phyloP scores from a whole-genome alignment of 2,113 vertebrate species.

The Campylomormyrus numenius region DNA sequence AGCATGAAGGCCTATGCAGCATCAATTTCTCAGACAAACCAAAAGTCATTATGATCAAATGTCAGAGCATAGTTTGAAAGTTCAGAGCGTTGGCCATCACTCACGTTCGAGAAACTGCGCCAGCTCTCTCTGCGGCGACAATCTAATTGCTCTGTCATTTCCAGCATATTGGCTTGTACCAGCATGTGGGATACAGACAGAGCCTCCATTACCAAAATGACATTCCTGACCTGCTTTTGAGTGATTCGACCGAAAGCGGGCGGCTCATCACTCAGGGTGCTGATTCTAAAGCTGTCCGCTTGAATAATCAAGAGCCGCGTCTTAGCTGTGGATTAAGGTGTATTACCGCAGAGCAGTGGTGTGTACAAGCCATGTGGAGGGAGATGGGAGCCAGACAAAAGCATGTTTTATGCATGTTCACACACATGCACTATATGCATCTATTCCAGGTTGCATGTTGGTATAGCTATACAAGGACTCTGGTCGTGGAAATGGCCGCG shows the following conservation, averaged over 20 bases:
- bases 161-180: not conserved
- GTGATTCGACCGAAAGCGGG: not conserved
- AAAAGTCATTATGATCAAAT: not conserved
- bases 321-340: not conserved
- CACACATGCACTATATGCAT: not conserved
- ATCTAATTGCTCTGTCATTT: not conserved
- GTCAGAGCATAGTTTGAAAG: not conserved
- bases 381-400: not conserved
- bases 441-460: not conserved
- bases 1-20: not conserved
- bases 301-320: not conserved
- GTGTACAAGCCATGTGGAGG: not conserved
- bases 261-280: not conserved
- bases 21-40: not conserved
- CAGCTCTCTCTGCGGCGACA: not conserved
- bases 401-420: not conserved
- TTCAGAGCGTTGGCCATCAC: not conserved
- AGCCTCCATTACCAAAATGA: not conserved
- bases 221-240: not conserved
- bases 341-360: not conserved
- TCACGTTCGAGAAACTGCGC: not conserved
- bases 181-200: not conserved
- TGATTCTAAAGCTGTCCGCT: not conserved
- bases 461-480: not conserved
- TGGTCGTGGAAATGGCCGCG: not conserved